phyloP scores from a whole-genome alignment of 2,888 invertebrate species.

The Drepana falcataria region DNA sequence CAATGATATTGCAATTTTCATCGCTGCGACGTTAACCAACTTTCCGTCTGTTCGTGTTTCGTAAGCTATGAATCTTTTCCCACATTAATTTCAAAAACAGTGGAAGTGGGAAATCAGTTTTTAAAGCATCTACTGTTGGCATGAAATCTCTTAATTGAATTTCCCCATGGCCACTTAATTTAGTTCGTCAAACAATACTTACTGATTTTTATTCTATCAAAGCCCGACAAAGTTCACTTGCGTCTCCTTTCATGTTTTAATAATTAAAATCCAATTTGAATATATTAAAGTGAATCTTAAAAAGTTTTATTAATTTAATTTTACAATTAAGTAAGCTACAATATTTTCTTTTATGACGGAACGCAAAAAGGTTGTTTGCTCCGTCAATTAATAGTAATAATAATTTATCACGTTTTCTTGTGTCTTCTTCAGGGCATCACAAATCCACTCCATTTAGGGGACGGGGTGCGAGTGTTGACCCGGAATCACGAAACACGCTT shows the following conservation, averaged over 20 bases:
- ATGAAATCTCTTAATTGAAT: conserved; percentile 19
- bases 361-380: too few species aligned
- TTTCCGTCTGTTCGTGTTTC: conserved; percentile 12
- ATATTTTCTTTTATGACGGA: not conserved
- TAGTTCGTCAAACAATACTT: conserved; percentile 10
- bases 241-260: conserved; percentile 2
- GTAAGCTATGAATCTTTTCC: conserved; percentile 10
- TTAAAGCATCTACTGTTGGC: conserved; percentile 10
- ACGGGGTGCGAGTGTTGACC: too few species aligned
- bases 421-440: too few species aligned
- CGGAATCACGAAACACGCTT: too few species aligned
- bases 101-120: conserved; percentile 6
- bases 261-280: conserved; percentile 2
- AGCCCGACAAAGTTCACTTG: not conserved
- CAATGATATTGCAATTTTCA: conserved; percentile 60
- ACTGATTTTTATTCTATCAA: conserved; percentile 10
- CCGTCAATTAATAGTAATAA: too few species aligned
- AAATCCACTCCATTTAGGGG: too few species aligned
- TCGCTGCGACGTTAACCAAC: conserved; percentile 29
- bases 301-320: conserved; percentile 1
- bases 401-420: too few species aligned
- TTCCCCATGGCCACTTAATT: conserved; percentile 17
- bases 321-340: not conserved
- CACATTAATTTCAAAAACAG: conserved; percentile 13
- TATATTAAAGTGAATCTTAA: not conserved